Evolutionary conservation across 2,888 invertebrate species (phyloP).

Genomic region (Bimastos eiseni): DNA sequence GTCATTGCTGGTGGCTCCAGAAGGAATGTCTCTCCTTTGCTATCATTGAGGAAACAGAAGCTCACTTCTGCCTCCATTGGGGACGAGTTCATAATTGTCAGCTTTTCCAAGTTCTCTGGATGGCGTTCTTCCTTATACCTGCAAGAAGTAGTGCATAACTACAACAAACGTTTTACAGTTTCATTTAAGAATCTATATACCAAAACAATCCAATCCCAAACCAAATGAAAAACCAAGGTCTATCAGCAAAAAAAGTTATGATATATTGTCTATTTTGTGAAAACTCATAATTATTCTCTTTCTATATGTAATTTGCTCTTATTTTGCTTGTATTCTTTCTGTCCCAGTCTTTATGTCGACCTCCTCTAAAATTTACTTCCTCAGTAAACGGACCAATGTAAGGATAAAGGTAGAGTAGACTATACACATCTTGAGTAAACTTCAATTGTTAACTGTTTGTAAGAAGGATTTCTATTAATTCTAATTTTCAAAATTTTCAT

Average conservation of each 20-base stretch:
- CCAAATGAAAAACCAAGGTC: not conserved
- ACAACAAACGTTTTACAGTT: not conserved
- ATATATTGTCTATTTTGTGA: not conserved
- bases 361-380: too few species aligned
- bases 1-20: slow-evolving; percentile 61
- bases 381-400: not conserved
- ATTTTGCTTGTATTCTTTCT: not conserved
- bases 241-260: not conserved
- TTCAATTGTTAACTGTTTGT: not conserved
- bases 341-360: not conserved
- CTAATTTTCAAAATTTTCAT: too few species aligned
- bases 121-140: slow-evolving; percentile 59
- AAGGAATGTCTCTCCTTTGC: slow-evolving; percentile 59
- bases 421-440: not conserved
- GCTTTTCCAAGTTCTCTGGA: slow-evolving; percentile 61
- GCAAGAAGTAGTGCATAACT: not conserved
- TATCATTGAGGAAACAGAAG: slow-evolving; percentile 61
- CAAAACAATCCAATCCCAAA: not conserved
- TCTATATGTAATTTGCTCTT: not conserved
- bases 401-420: not conserved
- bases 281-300: not conserved
- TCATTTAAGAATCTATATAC: not conserved
- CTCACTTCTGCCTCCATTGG: slow-evolving; percentile 61
- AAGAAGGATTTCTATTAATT: too few species aligned
- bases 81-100: slow-evolving; percentile 60